phyloP scores from a whole-genome alignment of 1,140 invertebrate species.

The Anoplolepis gracilipes region DNA sequence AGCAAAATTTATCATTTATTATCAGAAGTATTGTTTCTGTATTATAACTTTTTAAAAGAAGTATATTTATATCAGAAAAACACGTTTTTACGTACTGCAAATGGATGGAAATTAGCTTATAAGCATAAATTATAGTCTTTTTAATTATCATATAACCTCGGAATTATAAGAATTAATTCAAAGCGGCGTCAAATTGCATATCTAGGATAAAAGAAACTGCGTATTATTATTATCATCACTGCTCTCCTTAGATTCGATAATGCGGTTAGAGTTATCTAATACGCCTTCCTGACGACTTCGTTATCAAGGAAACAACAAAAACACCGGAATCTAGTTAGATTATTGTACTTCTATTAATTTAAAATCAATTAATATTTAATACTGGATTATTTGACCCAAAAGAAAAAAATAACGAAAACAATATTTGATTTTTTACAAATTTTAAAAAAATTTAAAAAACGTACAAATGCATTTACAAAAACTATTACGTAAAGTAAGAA shows the following conservation, averaged over 20 bases:
- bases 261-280: constrained; percentile 44
- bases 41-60: background rate
- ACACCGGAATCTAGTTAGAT: background rate
- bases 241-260: constrained; percentile 9
- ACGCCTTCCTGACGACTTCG: background rate
- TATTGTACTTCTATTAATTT: background rate
- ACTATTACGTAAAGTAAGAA: background rate
- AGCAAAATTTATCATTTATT: background rate
- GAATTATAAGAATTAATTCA: constrained; percentile 5
- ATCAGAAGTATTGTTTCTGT: background rate
- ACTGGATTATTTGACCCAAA: background rate
- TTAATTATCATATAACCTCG: constrained; percentile 24
- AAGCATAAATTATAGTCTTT: background rate
- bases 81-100: background rate
- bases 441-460: background rate
- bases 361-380: background rate
- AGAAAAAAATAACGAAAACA: background rate
- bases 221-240: constrained; percentile 26
- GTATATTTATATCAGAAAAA: background rate
- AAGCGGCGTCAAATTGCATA: background rate
- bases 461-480: background rate
- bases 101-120: background rate
- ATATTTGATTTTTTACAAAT: background rate
- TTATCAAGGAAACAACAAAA: constrained; percentile 40
- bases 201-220: constrained; percentile 20